phyloP scores from a whole-genome alignment of 2,797 vertebrate species.

The Synaphobranchus kaupii region DNA sequence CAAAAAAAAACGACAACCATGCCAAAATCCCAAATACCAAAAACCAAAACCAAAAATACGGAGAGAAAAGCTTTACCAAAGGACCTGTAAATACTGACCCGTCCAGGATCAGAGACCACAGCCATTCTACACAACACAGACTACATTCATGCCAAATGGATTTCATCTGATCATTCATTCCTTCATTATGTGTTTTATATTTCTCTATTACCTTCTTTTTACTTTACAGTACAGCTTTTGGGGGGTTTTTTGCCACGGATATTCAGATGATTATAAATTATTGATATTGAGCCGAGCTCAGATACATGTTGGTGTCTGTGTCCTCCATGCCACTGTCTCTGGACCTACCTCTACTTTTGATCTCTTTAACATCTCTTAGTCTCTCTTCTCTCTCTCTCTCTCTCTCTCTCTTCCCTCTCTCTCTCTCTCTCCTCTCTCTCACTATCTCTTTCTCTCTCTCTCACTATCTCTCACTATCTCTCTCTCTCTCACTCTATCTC shows the following conservation, averaged over 20 bases:
- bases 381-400: conserved; percentile 44
- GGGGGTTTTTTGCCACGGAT: conserved; percentile 33
- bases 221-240: not conserved
- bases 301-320: conserved; percentile 45
- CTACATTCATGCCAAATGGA: conserved; percentile 49
- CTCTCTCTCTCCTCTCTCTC: conserved; percentile 17
- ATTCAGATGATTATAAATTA: conserved; percentile 55
- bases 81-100: conserved; percentile 86
- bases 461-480: conserved; percentile 17
- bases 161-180: conserved; percentile 49
- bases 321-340: conserved; percentile 47
- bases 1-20: conserved; percentile 68
- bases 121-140: conserved; percentile 42
- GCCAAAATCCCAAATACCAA: conserved; percentile 83
- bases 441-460: conserved; percentile 34
- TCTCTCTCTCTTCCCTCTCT: conserved; percentile 44
- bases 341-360: conserved; percentile 66
- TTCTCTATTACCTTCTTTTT: conserved; percentile 35
- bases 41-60: conserved; percentile 83
- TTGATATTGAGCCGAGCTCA: conserved; percentile 40
- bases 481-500: conserved; percentile 41
- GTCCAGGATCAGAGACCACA: conserved; percentile 73
- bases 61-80: conserved; percentile 94
- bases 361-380: conserved; percentile 46
- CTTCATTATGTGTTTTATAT: conserved; percentile 55